Conservation (phyloP, 2,113 vertebrate species). For the Dipodomys ordii region DNA sequence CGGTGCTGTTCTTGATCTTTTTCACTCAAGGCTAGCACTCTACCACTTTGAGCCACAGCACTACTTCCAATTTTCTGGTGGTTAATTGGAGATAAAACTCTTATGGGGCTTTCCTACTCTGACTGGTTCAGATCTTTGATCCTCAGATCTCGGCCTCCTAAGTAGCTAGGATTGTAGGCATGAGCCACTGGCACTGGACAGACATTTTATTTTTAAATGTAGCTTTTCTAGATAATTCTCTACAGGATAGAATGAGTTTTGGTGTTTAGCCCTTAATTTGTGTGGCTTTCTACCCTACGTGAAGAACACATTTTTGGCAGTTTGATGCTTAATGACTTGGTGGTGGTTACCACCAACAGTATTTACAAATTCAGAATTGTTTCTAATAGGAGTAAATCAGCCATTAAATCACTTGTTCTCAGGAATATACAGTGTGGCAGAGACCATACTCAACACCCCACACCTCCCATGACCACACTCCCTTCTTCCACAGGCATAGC, state of each 20-base stretch:
- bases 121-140: too few species aligned
- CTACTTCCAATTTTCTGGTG: too few species aligned
- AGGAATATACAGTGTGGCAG: background rate
- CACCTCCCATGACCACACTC: background rate
- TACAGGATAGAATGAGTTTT: background rate
- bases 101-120: too few species aligned
- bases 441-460: too few species aligned
- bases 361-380: slow-evolving; percentile 1
- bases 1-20: too few species aligned
- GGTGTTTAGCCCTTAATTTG: background rate
- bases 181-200: background rate
- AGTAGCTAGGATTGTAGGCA: too few species aligned
- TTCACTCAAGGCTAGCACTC: too few species aligned
- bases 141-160: too few species aligned
- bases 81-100: too few species aligned
- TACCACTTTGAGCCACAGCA: too few species aligned
- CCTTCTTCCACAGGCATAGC: background rate
- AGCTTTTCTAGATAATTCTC: background rate
- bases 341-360: background rate
- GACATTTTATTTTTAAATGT: slow-evolving; percentile 16
- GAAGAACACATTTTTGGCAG: background rate
- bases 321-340: background rate
- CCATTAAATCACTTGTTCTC: background rate
- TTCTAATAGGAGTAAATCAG: background rate
- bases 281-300: background rate